Percentiles rank a stretch among this genome's conserved stretches.
phyloP scores from a whole-genome alignment of 2,888 invertebrate genomes.

The Carpatolechia fugitivella region DNA sequence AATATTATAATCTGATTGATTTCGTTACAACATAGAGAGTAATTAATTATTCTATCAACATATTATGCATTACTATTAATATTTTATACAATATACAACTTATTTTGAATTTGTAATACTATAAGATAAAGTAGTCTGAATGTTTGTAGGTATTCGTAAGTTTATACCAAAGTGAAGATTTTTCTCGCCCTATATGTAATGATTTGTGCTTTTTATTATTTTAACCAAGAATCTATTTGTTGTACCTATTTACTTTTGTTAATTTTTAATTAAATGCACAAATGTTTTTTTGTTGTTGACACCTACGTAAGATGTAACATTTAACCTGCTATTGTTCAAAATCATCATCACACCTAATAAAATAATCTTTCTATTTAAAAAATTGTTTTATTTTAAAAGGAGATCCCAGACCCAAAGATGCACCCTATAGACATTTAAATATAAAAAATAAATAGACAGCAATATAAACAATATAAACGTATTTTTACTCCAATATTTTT shows the following conservation, averaged over 20 bases:
- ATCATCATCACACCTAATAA: slow-evolving; percentile 77
- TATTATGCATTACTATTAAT: background rate
- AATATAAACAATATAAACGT: too few relatives aligned
- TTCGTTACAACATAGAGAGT: too few relatives aligned
- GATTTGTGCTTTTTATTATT: slow-evolving; percentile 52
- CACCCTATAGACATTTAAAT: too few relatives aligned
- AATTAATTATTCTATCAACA: too few relatives aligned
- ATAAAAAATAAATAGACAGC: too few relatives aligned
- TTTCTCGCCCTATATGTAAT: slow-evolving; percentile 68
- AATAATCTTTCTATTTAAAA: slow-evolving; percentile 71
- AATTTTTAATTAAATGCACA: slow-evolving; percentile 77
- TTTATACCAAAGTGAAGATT: slow-evolving; percentile 39
- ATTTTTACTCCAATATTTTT: too few relatives aligned
- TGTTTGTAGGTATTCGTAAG: slow-evolving; percentile 17
- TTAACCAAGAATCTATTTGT: slow-evolving; percentile 58
- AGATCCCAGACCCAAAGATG: too few relatives aligned
- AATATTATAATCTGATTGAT: too few relatives aligned
- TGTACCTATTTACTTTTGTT: slow-evolving; percentile 70
- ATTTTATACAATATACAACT: slow-evolving; percentile 32
- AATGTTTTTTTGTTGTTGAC: slow-evolving; percentile 75
- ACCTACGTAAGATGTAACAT: slow-evolving; percentile 70
- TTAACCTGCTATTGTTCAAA: slow-evolving; percentile 69
- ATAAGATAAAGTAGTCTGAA: background rate
- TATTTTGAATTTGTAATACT: slow-evolving; percentile 20
- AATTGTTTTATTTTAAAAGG: slow-evolving; percentile 46